Evolutionary conservation across 2,888 invertebrate genomes (phyloP).

Genomic region (Nasonovia ribisnigri): DNA sequence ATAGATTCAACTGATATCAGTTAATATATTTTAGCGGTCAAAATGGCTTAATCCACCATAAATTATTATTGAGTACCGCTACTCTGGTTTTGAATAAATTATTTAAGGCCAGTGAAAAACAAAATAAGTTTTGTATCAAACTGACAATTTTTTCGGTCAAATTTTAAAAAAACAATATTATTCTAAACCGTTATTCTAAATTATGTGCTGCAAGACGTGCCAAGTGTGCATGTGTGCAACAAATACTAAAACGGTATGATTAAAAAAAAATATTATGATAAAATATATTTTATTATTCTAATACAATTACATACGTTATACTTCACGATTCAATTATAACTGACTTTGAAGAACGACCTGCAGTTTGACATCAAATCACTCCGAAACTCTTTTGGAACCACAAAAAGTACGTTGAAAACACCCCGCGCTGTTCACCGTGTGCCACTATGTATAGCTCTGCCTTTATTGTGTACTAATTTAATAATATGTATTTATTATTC

Average conservation of each 20-base stretch:
- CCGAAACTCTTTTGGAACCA: background rate
- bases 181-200: background rate
- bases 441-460: background rate
- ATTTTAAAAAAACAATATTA: background rate
- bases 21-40: background rate
- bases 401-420: background rate
- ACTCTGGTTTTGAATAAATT: background rate
- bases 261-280: background rate
- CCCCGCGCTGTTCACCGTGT: background rate
- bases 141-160: background rate
- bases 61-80: background rate
- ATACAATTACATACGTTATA: background rate
- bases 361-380: background rate
- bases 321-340: background rate
- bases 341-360: background rate
- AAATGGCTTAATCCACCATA: background rate
- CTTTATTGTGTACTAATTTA: background rate
- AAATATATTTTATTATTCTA: background rate
- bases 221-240: background rate
- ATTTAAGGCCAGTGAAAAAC: background rate
- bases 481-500: background rate
- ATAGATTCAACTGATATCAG: background rate
- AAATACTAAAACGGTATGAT: background rate
- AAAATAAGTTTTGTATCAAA: background rate
- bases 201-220: no score